Percentiles rank a stretch among this genome's conserved stretches.
Evolutionary conservation across 2,888 invertebrate species (phyloP).

Genomic region (Eilema depressum): DNA sequence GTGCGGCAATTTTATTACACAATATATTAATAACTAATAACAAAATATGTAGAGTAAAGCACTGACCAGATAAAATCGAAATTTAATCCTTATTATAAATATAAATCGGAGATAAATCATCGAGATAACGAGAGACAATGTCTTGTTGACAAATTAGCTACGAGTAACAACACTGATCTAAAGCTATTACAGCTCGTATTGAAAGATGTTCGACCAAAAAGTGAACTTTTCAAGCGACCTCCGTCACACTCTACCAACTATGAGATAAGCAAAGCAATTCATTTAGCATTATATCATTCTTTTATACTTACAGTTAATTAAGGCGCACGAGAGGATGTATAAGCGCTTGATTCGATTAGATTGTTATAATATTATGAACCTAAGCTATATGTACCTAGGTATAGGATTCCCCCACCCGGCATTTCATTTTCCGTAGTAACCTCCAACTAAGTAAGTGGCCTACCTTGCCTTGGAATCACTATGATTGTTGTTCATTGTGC

Average conservation of each 20-base stretch:
- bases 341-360: too few relatives aligned
- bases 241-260: slow-evolving; percentile 5
- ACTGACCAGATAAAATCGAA: too few relatives aligned
- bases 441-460: too few relatives aligned
- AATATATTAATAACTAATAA: too few relatives aligned
- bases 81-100: not conserved
- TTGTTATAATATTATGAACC: too few relatives aligned
- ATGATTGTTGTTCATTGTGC: too few relatives aligned
- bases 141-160: not conserved
- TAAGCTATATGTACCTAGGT: too few relatives aligned
- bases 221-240: slow-evolving; percentile 8
- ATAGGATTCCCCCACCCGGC: too few relatives aligned
- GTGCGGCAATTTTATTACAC: too few relatives aligned
- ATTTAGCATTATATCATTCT: slow-evolving; percentile 7
- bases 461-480: too few relatives aligned
- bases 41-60: too few relatives aligned
- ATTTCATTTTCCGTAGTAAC: too few relatives aligned
- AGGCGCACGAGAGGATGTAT: not conserved
- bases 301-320: slow-evolving; percentile 3
- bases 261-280: slow-evolving; percentile 6
- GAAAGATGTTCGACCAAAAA: slow-evolving; percentile 9
- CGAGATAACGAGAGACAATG: not conserved
- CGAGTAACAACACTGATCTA: slow-evolving; percentile 28
- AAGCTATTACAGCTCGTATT: slow-evolving; percentile 63
- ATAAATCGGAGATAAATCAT: not conserved